Evolutionary conservation across 2,888 invertebrate genomes (phyloP).

Genomic region (Pyrrhia umbra): DNA sequence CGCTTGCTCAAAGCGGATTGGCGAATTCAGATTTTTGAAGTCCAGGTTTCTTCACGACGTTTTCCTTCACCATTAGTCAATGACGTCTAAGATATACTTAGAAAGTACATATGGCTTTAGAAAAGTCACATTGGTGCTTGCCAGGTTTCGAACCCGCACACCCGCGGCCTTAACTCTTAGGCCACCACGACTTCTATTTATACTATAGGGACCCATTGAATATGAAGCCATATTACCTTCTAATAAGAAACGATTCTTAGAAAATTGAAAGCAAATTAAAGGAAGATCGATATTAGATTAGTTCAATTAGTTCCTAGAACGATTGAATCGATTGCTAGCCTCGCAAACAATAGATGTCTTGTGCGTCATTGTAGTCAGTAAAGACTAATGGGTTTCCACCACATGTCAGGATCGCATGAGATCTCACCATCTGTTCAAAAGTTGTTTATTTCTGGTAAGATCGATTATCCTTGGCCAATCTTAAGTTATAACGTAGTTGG

Average conservation of each 20-base stretch:
- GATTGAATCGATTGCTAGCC: conserved; percentile 21
- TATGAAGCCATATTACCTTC: background rate
- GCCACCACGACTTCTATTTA: no score
- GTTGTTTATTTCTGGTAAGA: conserved; percentile 35
- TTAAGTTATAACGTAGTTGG: background rate
- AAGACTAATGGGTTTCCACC: conserved; percentile 27
- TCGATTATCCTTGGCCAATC: conserved; percentile 29
- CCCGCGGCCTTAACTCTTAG: no score
- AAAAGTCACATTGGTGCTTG: no score
- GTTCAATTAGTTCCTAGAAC: conserved; percentile 23
- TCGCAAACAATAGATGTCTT: conserved; percentile 25
- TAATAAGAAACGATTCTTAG: background rate
- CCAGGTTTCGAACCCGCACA: no score
- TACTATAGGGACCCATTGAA: background rate
- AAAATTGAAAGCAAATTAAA: conserved; percentile 11
- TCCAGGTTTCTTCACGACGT: no score
- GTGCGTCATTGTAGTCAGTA: conserved; percentile 21
- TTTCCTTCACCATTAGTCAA: no score
- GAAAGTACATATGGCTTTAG: no score
- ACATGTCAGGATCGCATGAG: conserved; percentile 48
- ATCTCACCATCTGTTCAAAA: conserved; percentile 44
- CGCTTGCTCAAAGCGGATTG: no score
- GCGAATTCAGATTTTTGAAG: no score
- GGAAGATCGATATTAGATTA: conserved; percentile 14
- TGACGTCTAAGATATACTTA: no score